Evolutionary conservation across 2,113 vertebrate genomes (phyloP), one percentile per base, ranked within the genome.

Genomic region (Varanus komodoensis): DNA sequence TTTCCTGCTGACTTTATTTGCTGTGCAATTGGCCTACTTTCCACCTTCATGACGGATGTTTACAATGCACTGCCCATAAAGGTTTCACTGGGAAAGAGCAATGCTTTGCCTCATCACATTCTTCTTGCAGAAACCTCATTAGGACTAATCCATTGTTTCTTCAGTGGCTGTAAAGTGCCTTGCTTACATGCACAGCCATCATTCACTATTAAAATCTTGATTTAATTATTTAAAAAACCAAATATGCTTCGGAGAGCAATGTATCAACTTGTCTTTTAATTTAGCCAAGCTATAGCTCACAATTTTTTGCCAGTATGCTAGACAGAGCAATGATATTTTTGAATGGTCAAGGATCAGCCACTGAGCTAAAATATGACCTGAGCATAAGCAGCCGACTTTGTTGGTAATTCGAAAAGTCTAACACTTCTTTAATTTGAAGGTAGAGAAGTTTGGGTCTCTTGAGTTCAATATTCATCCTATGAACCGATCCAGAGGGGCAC

Each of bases 1-100:
- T 92, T 93, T 54, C 4, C 89, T 84, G 86, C 64, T 87, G 67
- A 67, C 86, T 94, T 80, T 73, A 89, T 44, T 44, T 23, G 17
- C 83, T 74, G 67, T 25, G 29, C 29, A 87, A 44, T 64, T 77
- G 69, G 52, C 80, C 91, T 89, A 82, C 89, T 82, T 93, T 90
- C 25, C 38, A 74, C 12, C n/a, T 11, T 80, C 44, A 17, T 68
- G 91, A 89, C 17, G 77, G 84, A 86, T 82, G 83, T 87, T 61
- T 50, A 61, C 73, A 89, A 87, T 92, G 79, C 64, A 87, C 17
- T 71, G 29, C 90, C 69, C 90, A 77, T 48, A 79, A 90, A 78
- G 87, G 82, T 38, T 48, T 87, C 71, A 38, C 11, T 57, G 67
- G 79, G 34, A 64, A 9, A 88, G 27, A 34, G 68, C 50, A 84